These are phyloP conservation scores for Lasiurus borealis DNA, from an alignment of 2,113 vertebrate species.

Conservation along the genomic window DNA sequence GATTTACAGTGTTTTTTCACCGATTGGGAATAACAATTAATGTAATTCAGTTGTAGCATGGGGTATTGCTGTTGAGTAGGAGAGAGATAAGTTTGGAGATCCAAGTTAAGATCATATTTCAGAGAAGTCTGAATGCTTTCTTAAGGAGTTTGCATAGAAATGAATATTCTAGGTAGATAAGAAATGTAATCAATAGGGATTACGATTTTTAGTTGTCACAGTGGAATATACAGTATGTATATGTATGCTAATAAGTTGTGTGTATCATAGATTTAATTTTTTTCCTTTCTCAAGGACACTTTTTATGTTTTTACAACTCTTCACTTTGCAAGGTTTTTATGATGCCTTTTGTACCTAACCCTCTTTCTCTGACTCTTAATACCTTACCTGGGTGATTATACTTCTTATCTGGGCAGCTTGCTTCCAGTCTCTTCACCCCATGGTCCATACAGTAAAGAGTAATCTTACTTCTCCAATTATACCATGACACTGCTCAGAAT, in stretches of 20 bases:
- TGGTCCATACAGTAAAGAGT: background rate
- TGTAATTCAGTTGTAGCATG: background rate
- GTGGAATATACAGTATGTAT: background rate
- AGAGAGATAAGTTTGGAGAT: background rate
- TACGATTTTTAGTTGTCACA: background rate
- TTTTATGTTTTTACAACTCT: background rate
- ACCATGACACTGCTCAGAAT: background rate
- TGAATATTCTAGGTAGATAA: background rate
- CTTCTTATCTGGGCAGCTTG: background rate
- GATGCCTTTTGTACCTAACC: background rate
- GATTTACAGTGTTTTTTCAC: background rate
- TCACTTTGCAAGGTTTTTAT: background rate
- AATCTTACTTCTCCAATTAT: background rate
- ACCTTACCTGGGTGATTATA: background rate
- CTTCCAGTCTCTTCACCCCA: background rate
- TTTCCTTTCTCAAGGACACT: background rate
- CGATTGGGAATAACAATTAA: background rate
- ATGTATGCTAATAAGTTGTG: background rate
- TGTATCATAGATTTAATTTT: background rate
- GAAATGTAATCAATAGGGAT: background rate
- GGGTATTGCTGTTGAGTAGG: background rate
- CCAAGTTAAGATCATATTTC: background rate
- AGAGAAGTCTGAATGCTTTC: background rate
- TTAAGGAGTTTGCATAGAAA: slow-evolving; percentile 36
- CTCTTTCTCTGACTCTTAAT: background rate